These are phyloP conservation scores for Oegoconia quadripuncta DNA, from an alignment of 2,888 invertebrate species.

Conservation along the genomic window DNA sequence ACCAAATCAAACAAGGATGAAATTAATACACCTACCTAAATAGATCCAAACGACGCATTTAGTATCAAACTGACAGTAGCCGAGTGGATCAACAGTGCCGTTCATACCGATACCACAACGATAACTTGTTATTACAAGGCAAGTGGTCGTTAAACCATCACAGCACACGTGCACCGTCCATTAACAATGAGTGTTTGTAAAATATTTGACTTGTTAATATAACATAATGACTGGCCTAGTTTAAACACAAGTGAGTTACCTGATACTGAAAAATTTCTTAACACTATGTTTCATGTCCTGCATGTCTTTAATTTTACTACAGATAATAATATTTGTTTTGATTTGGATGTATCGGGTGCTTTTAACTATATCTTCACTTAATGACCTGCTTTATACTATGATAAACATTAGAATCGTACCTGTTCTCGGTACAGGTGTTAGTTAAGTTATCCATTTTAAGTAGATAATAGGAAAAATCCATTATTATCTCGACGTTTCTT, in stretches of 20 bases:
- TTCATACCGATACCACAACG: constrained; percentile 6
- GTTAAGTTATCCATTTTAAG: background rate
- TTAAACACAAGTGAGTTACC: constrained; percentile 16
- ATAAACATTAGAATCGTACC: no score
- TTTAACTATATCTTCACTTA: no score
- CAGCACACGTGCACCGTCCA: constrained; percentile 9
- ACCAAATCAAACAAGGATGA: constrained; percentile 11
- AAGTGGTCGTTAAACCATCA: constrained; percentile 11
- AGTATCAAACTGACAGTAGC: constrained; percentile 3
- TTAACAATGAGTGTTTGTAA: constrained; percentile 39
- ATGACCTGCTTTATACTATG: no score
- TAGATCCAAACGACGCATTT: constrained; percentile 3
- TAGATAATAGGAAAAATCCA: background rate
- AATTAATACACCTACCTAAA: constrained; percentile 10
- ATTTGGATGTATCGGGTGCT: no score
- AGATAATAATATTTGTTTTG: no score
- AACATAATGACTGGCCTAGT: constrained; percentile 19
- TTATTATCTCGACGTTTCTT: background rate
- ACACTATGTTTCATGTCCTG: no score
- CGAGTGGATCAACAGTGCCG: constrained; percentile 9
- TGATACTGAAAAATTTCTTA: no score
- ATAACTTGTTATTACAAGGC: constrained; percentile 14
- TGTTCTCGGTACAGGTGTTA: background rate
- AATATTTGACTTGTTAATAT: constrained; percentile 43
- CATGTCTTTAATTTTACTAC: no score